Base-by-base conservation (phyloP, 1,140 invertebrate species). In the Drosophila subpulchrella region DNA sequence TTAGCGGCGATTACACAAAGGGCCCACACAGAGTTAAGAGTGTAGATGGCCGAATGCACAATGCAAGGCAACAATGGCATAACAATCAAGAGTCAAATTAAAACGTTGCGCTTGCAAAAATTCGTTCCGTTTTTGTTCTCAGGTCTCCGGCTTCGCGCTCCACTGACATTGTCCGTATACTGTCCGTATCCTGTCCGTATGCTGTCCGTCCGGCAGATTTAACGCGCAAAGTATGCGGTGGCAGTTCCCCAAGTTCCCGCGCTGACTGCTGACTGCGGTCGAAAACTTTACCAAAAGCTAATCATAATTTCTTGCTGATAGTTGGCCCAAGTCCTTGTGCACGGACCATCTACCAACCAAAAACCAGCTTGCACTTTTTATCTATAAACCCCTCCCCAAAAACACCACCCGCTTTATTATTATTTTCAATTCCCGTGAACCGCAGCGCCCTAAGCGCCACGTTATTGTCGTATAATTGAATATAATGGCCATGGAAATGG, bases 381-480 rank as follows among this genome's bases (percentile, higher is more conserved):
- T 89, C 84, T 80, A 78, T 68, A 53, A n/a, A n/a, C 4, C 12
- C 3, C 15, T 12, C 6, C 44, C 42, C 42, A 13, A 41, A 15
- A 6, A 6, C 17, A 11, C 15, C 8, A 46, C 42, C 55, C 80
- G 63, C 72, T 80, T 88, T 89, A 89, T 79, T 86, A 79, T 88
- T 88, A 88, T 88, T 89, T 88, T 88, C 83, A 88, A 88, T 89
- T 88, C 78, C 75, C 63, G 80, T 73, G 63, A 79, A 79, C 84
- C 75, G 75, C 75, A 88, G 46, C 66, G 75, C 84, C 83, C 78
- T 88, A 83, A 88, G 83, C 79, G 62, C 79, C 67, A 76, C 83
- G 72, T 88, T 88, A 88, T 88, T 89, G 84, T 89, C 84, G 53
- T 88, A 81, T 88, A 88, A 88, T 88, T 88, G 83, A 88, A 88